phyloP scores from a whole-genome alignment of 2,113 vertebrate species.

The Erythrocercus mccallii region DNA sequence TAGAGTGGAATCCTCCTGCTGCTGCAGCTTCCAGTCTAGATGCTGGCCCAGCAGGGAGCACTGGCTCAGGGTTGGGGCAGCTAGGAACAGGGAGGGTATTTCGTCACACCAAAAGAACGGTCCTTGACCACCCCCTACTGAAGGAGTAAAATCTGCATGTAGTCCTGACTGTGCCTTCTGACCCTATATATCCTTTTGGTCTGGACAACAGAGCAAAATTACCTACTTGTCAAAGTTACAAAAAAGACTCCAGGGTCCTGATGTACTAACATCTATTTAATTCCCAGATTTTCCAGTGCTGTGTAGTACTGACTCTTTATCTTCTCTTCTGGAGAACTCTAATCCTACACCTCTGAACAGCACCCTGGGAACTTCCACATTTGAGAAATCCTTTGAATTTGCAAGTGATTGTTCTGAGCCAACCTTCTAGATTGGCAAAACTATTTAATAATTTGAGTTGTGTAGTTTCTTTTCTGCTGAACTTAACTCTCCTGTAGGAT shows the following conservation, averaged over 20 bases:
- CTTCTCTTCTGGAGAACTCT: background rate
- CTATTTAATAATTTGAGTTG: background rate
- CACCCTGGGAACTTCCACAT: background rate
- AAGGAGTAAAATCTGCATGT: background rate
- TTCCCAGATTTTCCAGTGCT: background rate
- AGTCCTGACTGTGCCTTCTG: background rate
- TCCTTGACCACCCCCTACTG: background rate
- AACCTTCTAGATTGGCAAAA: background rate
- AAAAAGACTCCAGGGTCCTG: background rate
- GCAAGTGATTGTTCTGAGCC: background rate
- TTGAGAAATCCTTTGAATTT: background rate
- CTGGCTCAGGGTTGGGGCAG: background rate
- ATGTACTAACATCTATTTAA: background rate
- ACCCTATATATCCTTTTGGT: background rate
- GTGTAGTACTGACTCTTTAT: background rate
- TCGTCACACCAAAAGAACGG: background rate
- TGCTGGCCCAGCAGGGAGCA: background rate
- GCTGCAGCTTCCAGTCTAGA: background rate
- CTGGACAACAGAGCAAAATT: background rate
- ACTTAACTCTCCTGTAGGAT: background rate
- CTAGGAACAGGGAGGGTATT: background rate
- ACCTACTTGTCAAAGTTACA: background rate
- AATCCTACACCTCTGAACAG: background rate
- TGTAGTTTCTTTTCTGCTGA: background rate
- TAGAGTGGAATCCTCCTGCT: background rate